A percentile compares a stretch with the other conserved stretches of the same genome.
phyloP scores from a whole-genome alignment of 2,888 invertebrate species.

The Drosophila bunnanda region DNA sequence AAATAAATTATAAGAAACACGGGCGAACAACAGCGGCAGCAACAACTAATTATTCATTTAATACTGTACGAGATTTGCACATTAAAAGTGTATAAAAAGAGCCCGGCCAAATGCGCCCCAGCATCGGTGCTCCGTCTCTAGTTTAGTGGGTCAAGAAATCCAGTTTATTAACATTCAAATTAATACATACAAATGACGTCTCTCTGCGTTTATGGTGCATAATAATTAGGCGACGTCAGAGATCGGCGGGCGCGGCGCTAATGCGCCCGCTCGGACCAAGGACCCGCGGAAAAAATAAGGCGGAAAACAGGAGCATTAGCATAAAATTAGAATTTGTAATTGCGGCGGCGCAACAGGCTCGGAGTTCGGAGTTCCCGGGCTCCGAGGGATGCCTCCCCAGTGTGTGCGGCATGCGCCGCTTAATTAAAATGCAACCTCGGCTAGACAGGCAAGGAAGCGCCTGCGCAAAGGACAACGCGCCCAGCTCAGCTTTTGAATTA shows the following conservation, averaged over 20 bases:
- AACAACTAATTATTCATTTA: slow-evolving; percentile 71
- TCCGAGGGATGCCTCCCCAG: slow-evolving; percentile 34
- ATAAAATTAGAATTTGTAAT: slow-evolving; percentile 84
- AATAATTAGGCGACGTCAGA: slow-evolving; percentile 68
- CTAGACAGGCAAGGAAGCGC: slow-evolving; percentile 62
- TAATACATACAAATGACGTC: slow-evolving; percentile 78
- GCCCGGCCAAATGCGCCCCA: slow-evolving; percentile 48
- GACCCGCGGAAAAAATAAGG: slow-evolving; percentile 49
- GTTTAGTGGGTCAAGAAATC: slow-evolving; percentile 82
- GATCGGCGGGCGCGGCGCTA: slow-evolving; percentile 43
- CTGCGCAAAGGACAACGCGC: slow-evolving; percentile 76
- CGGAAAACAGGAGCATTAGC: slow-evolving; percentile 72
- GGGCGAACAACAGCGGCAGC: slow-evolving; percentile 40
- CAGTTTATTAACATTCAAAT: slow-evolving; percentile 83
- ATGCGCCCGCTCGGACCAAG: slow-evolving; percentile 50
- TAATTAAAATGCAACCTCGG: slow-evolving; percentile 80
- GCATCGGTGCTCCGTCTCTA: slow-evolving; percentile 58
- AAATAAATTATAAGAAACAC: slow-evolving; percentile 76
- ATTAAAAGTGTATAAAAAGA: slow-evolving; percentile 38
- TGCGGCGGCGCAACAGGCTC: slow-evolving; percentile 81
- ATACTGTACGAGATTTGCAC: slow-evolving; percentile 72
- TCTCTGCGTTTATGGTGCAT: slow-evolving; percentile 72
- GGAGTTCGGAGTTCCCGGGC: slow-evolving; percentile 35
- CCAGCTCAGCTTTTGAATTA: slow-evolving; percentile 80
- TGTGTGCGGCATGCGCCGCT: slow-evolving; percentile 76